Evolutionary conservation across 2,888 invertebrate genomes (phyloP), one percentile per base, ranked within the genome.

Genomic region (Cacoxenus indagator): DNA sequence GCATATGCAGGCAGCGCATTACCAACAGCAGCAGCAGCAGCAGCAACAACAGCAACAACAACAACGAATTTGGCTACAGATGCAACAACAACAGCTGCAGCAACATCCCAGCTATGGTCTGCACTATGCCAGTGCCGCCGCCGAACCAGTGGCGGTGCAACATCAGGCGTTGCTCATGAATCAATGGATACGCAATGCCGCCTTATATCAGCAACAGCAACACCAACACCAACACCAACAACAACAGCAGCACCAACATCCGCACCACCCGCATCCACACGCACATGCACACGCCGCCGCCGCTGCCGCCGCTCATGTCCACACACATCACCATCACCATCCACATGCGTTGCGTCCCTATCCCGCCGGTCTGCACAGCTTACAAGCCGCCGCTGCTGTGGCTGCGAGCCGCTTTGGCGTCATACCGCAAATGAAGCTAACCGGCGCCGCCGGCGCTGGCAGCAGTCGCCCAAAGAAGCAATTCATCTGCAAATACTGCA

Each of bases 401-500:
- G 74, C 62, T 17, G 61, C 72, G 17, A 67, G 81, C 69, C 71
- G 85, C 85, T 75, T 77, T 54, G 90, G 90, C 1, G 89, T 90
- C 76, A 70, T 90, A 89, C 90, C 91, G 0, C 90, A 90, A 0
- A 85, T 91, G 85, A 89, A 91, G 81, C 90, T 91, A 0, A 37
- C 62, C 0, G 75, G 66, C 5, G 90, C 90, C 1, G 77, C 68
- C 0, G 69, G 67, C 4, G 46, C 72, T 6, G 91, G 90, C 62
- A 91, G 92, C 78, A 90, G 89, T 37, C 90, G 93, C 73, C 93
- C 93, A 59, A 93, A 93, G 87, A 93, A 93, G 78, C 93, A 98
- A 89, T 98, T 97, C 89, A 98, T 99, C 85, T 99, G 98, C 91
- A 96, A 97, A 89, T 98, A 95, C 89, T 99, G 99, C 90, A 94